Evolutionary conservation across 92 coral and sea anemone species (phyloP).

Genomic region (Anthopleura xanthogrammica): DNA sequence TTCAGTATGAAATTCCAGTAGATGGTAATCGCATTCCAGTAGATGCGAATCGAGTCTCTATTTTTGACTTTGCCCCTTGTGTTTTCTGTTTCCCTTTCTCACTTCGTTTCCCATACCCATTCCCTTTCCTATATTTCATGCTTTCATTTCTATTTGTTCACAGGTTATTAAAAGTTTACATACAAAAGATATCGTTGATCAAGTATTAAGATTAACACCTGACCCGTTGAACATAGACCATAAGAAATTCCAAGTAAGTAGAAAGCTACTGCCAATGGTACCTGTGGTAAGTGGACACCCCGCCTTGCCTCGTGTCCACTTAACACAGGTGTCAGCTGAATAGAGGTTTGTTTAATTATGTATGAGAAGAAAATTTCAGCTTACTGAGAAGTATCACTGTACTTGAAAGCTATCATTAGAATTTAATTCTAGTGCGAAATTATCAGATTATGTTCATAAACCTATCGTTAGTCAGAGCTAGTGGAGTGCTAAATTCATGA

Average conservation of each 20-base stretch:
- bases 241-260: slow-evolving; percentile 53
- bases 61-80: background rate
- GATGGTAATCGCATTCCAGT: too few species aligned
- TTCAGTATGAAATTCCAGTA: too few species aligned
- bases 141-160: background rate
- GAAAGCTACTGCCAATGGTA: background rate
- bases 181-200: slow-evolving; percentile 58
- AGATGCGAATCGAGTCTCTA: too few species aligned
- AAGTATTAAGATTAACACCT: slow-evolving; percentile 56
- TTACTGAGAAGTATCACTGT: too few species aligned
- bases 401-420: too few species aligned
- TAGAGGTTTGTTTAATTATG: background rate
- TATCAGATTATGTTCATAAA: too few species aligned
- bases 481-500: too few species aligned
- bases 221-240: slow-evolving; percentile 64
- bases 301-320: background rate
- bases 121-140: background rate
- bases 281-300: background rate
- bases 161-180: slow-evolving; percentile 74
- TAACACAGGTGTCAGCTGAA: too few species aligned
- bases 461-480: too few species aligned
- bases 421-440: too few species aligned
- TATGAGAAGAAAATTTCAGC: too few species aligned
- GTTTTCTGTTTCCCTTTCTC: background rate
- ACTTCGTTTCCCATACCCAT: too few species aligned